A percentile compares a stretch with the other conserved stretches of the same genome.
phyloP scores from a whole-genome alignment of 2,888 invertebrate genomes.

The Sisyra terminalis region DNA sequence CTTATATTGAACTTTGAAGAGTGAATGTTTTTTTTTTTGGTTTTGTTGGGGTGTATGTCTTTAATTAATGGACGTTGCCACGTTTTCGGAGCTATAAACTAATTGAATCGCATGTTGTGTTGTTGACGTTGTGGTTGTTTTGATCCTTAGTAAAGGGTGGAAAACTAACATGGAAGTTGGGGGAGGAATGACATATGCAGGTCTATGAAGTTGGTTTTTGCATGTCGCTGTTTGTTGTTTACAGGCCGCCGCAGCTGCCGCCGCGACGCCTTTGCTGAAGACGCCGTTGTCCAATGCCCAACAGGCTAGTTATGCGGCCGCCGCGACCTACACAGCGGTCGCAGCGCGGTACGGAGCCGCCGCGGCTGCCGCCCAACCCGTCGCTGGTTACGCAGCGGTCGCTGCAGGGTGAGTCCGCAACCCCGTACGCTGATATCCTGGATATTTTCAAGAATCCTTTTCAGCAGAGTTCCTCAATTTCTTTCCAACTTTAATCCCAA shows the following conservation, averaged over 20 bases:
- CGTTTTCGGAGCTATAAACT: not conserved
- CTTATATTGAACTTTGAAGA: no score
- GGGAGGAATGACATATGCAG: not conserved
- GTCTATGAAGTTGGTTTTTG: not conserved
- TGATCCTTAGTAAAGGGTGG: not conserved
- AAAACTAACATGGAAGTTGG: not conserved
- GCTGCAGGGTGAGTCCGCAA: slow-evolving; percentile 43
- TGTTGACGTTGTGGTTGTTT: slow-evolving; percentile 1
- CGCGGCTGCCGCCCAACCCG: slow-evolving; percentile 52
- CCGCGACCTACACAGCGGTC: slow-evolving; percentile 73
- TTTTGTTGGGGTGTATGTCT: no score
- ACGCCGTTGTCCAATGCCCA: slow-evolving; percentile 70
- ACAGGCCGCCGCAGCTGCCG: slow-evolving; percentile 33
- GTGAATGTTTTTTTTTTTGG: no score
- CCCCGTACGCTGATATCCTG: not conserved
- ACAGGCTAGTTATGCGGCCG: slow-evolving; percentile 76
- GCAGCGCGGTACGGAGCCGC: slow-evolving; percentile 70
- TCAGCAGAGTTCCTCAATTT: not conserved
- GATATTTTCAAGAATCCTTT: no score
- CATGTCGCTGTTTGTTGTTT: slow-evolving; percentile 22
- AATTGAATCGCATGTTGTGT: slow-evolving; percentile 2
- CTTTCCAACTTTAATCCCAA: slow-evolving; percentile 1
- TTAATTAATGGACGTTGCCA: no score
- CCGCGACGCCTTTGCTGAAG: slow-evolving; percentile 65
- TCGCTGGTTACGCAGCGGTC: slow-evolving; percentile 56